Percentiles rank a stretch among this genome's conserved stretches.
These are phyloP conservation scores for Xestia sexstrigata DNA, from an alignment of 2,888 invertebrate species.

Conservation along the genomic window DNA sequence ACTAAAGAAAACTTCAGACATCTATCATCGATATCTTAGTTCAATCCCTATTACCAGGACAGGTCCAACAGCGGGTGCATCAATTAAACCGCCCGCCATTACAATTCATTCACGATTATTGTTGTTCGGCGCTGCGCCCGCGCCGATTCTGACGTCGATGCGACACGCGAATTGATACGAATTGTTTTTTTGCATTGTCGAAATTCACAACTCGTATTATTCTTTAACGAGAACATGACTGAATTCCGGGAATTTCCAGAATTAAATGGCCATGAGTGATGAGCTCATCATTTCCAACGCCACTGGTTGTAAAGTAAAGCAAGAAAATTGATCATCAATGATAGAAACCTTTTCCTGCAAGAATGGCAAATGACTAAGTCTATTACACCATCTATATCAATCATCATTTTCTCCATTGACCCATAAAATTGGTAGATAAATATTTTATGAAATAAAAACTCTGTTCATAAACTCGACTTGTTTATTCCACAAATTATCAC, in stretches of 20 bases:
- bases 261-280: not conserved
- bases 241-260: not conserved
- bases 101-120: constrained; percentile 89
- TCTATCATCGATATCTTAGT: constrained; percentile 36
- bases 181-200: constrained; percentile 57
- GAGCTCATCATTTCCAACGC: not conserved
- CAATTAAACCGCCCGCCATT: constrained; percentile 85
- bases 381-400: not conserved
- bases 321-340: not conserved
- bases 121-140: constrained; percentile 79
- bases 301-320: not conserved
- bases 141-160: constrained; percentile 77
- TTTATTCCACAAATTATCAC: too few relatives aligned
- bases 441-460: too few relatives aligned
- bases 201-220: constrained; percentile 62
- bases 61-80: constrained; percentile 78
- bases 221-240: constrained; percentile 34
- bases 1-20: constrained; percentile 22
- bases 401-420: not conserved
- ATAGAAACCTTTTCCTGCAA: not conserved
- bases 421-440: not conserved
- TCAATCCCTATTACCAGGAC: constrained; percentile 72
- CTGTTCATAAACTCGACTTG: too few relatives aligned
- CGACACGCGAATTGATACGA: constrained; percentile 78
- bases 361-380: not conserved